Percentiles rank a stretch among this genome's conserved stretches.
These are phyloP conservation scores for Pararge aegeria DNA, from an alignment of 1,140 invertebrate genomes.

Conservation along the genomic window DNA sequence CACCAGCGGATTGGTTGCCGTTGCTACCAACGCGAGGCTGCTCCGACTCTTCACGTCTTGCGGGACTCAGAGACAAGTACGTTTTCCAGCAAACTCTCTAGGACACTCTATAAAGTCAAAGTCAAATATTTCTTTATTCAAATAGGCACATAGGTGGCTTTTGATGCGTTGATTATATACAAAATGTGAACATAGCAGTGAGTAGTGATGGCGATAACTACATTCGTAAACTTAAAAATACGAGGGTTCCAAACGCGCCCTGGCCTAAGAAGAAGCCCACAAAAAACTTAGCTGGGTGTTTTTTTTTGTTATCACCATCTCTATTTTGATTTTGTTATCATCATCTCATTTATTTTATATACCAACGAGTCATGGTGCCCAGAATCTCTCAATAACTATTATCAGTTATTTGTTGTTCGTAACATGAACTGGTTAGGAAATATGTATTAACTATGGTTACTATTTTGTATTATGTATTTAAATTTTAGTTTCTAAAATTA, in stretches of 20 bases:
- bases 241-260: too few relatives aligned
- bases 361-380: conserved; percentile 20
- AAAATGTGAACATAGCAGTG: too few relatives aligned
- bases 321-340: too few relatives aligned
- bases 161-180: too few relatives aligned
- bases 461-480: conserved; percentile 36
- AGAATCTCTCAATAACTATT: conserved; percentile 20
- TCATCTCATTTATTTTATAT: neutral
- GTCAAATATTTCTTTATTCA: too few relatives aligned
- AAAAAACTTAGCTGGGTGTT: too few relatives aligned
- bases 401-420: neutral
- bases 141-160: too few relatives aligned
- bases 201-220: too few relatives aligned
- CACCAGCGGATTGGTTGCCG: conserved; percentile 88
- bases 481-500: conserved; percentile 46
- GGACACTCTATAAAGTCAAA: too few relatives aligned
- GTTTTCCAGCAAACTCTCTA: neutral
- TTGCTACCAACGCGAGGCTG: conserved; percentile 86
- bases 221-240: too few relatives aligned
- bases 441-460: conserved; percentile 11
- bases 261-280: too few relatives aligned
- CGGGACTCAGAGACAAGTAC: conserved; percentile 90
- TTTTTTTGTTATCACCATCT: too few relatives aligned
- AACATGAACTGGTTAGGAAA: neutral
- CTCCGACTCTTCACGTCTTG: conserved; percentile 91